phyloP scores from a whole-genome alignment of 2,113 vertebrate genomes.

The Pteronura brasiliensis region DNA sequence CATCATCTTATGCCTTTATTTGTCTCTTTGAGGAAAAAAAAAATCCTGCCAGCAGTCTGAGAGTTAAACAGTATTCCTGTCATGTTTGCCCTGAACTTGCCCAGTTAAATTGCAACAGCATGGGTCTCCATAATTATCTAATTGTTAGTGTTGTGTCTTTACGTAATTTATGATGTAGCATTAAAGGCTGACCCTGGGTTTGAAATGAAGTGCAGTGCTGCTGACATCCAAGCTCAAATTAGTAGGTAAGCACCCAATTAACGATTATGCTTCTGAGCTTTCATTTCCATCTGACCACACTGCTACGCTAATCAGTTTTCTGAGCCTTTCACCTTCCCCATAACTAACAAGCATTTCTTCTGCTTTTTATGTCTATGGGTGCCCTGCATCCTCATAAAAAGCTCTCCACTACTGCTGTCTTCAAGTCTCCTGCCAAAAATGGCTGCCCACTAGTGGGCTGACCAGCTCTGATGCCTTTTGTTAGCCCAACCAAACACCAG shows the following conservation, averaged over 20 bases:
- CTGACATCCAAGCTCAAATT: slow-evolving; percentile 87
- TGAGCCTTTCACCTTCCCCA: slow-evolving; percentile 83
- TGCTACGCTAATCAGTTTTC: slow-evolving; percentile 86
- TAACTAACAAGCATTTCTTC: slow-evolving; percentile 83
- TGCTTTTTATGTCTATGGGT: slow-evolving; percentile 81
- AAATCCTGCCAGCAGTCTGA: slow-evolving; percentile 70
- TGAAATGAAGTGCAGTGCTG: slow-evolving; percentile 81
- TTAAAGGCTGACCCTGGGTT: slow-evolving; percentile 86
- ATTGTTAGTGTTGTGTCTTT: slow-evolving; percentile 86
- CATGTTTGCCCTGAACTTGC: slow-evolving; percentile 84
- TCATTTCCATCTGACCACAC: slow-evolving; percentile 85
- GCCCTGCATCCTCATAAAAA: slow-evolving; percentile 80
- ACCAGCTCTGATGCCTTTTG: slow-evolving; percentile 27
- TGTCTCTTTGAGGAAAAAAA: slow-evolving; percentile 58
- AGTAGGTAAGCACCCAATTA: slow-evolving; percentile 88
- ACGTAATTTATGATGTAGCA: slow-evolving; percentile 87
- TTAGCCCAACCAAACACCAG: slow-evolving; percentile 51
- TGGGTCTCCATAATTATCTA: slow-evolving; percentile 87
- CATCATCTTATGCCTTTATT: slow-evolving; percentile 29
- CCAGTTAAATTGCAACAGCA: slow-evolving; percentile 86
- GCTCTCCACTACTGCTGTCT: slow-evolving; percentile 72
- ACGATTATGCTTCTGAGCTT: slow-evolving; percentile 82
- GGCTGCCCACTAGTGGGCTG: slow-evolving; percentile 42
- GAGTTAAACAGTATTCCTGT: slow-evolving; percentile 82
- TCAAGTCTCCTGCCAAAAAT: slow-evolving; percentile 73